Base-by-base conservation (phyloP, 2,113 vertebrate genomes). In the Scortum barcoo region DNA sequence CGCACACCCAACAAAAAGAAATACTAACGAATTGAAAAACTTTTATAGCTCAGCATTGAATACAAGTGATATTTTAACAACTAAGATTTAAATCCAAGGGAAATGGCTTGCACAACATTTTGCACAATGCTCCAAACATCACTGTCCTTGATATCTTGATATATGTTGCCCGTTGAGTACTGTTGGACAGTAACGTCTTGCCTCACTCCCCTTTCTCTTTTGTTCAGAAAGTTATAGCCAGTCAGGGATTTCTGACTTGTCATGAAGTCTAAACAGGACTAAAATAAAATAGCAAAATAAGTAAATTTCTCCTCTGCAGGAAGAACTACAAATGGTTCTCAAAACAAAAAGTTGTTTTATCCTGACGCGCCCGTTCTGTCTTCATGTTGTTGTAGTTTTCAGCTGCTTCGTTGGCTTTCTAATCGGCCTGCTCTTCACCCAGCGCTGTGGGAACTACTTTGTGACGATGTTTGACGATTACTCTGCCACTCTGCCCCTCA, bases 391-490 rank as follows among this genome's bases (percentile, higher is more conserved):
- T 46, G 0, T 89, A 98, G 96, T 94, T 78, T 48, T 93, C 71
- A 92, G 92, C 92, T 96, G 94, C 69, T 0, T 83, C 16, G 0
- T 92, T 28, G 95, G 96, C 77, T 97, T 96, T 50, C 3, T 96
- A 80, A 91, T 95, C 0, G 93, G 96, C 66, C 87, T 97, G 66
- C 54, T 96, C 80, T 97, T 97, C 85, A 94, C 92, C 3, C 95
- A 94, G 76, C 93, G 95, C n/a, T 93, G 95, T 33, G 96, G 97
- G 33, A 94, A 94, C 93, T 97, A 97, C 88, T 97, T 95, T 76
- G 94, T 97, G 68, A 38, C n/a, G 6, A 97, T 97, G 96, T 96
- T 97, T 6, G 95, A 92, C 28, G 95, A 97, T 54, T 96, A 95
- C 88, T 97, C 96, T 1, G 95, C 93, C 1, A 93, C 95, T 0